A percentile compares a stretch with the other conserved stretches of the same genome.
These are phyloP conservation scores for Planococcus citri DNA, from an alignment of 1,140 invertebrate species.

Conservation along the genomic window DNA sequence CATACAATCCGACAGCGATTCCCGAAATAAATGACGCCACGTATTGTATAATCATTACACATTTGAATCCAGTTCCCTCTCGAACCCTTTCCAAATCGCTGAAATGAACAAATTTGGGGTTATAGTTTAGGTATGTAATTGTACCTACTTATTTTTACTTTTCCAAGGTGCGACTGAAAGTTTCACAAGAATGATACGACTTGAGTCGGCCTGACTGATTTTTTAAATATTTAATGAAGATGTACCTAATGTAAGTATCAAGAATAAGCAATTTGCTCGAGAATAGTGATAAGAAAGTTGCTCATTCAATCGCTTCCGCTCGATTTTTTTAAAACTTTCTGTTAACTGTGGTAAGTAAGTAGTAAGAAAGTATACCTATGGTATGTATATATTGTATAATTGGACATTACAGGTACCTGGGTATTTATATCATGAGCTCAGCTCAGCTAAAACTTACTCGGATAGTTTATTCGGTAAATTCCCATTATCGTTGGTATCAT, in stretches of 20 bases:
- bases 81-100: slow-evolving; percentile 83
- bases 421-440: neutral
- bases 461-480: slow-evolving; percentile 70
- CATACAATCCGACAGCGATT: slow-evolving; percentile 56
- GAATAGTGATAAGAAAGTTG: too few relatives aligned
- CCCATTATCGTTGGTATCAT: slow-evolving; percentile 64
- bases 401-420: too few relatives aligned
- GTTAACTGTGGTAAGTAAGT: too few relatives aligned
- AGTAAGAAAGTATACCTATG: too few relatives aligned
- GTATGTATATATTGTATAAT: too few relatives aligned
- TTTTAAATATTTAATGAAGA: neutral
- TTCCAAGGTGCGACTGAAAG: neutral
- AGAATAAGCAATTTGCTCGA: too few relatives aligned
- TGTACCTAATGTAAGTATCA: neutral
- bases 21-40: slow-evolving; percentile 54
- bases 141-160: neutral
- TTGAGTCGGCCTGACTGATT: neutral
- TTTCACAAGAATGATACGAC: neutral
- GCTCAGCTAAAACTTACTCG: slow-evolving; percentile 45
- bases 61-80: slow-evolving; percentile 80
- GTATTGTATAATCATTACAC: slow-evolving; percentile 63
- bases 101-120: neutral
- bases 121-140: neutral
- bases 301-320: too few relatives aligned
- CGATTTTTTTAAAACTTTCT: too few relatives aligned